Base-by-base conservation (phyloP, 2,797 vertebrate species). In the Gallinago solitaria region DNA sequence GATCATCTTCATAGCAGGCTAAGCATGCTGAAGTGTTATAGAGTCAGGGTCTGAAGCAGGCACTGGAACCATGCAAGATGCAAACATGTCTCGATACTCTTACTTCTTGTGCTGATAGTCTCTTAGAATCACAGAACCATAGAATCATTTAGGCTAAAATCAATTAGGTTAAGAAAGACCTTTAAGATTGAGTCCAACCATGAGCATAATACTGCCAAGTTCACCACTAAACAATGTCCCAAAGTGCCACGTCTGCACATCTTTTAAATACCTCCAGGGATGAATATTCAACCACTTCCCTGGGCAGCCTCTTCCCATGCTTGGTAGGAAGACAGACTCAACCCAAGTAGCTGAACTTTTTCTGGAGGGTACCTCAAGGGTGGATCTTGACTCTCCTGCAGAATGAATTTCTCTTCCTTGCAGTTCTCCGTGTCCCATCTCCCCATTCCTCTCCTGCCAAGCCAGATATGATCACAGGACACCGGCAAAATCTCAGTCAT, bases 391-490 rank as follows among this genome's bases (percentile, higher is more conserved):
- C 28, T 53, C 18, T 57, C 25, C 63, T 70, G 18, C 13, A 28
- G 23, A 59, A 27, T 27, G 9, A 39, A 13, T 69, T 83, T 41
- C 8, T 37, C 60, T 30, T 70, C 25, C 3, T 13, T 64, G 25
- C n/a, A 41, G 1, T 73, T 79, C 24, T 79, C 21, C 33, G 2
- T 43, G 21, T 60, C 41, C 53, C 2, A 1, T 69, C 43, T 70
- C 56, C 45, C 24, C 6, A 1, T 68, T 78, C 60, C 17, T 60
- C 27, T 74, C 47, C 41, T 45, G 41, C 47, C 59, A 83, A 69
- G 39, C 33, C 30, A 28, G 30, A 23, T 37, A 5, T 1, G 27
- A n/a, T 61, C 68, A 4, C 0, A 0, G 21, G 33, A 24, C 1
- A 16, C 43, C 11, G 45, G 1, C 32, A 81, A 30, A 33, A 70